Base-by-base conservation (phyloP, 2,113 vertebrate species). In the Suricata suricatta region DNA sequence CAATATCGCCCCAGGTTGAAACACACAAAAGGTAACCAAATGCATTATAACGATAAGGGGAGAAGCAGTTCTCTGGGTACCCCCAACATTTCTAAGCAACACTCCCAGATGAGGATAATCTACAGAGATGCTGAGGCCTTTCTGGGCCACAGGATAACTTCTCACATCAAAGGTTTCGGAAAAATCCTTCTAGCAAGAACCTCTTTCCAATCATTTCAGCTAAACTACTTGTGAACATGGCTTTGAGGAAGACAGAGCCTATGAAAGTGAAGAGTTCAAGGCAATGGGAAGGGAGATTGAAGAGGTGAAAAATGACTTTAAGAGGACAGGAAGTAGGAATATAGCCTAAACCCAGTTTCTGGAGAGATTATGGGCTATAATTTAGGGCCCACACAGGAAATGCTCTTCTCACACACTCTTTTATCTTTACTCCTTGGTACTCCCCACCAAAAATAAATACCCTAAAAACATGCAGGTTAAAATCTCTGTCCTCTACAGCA, bases 401-500 rank as follows among this genome's bases (percentile, higher is more conserved):
- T 41, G 3, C 12, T 47, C 57, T 81, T 88, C 9, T 41, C 66
- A 84, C 7, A 88, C 41, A 92, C 3, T n/a, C 38, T 84, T 80
- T 84, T 76, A 71, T 90, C 69, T 84, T 90, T 90, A 88, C 2
- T 81, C 16, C 12, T 83, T 86, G 31, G 2, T 63, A 69, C 3
- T 21, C 6, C 66, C 63, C 71, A 95, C 54, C 79, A 95, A 92
- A 95, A 89, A 81, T 80, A 91, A 96, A 84, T 27, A 95, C 50
- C 85, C 54, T 77, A 3, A 93, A 2, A 94, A 94, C 97, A 95
- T 97, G 98, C 94, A 97, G 91, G 95, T 98, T 98, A 97, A 95
- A 76, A 54, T 64, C 19, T 88, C 71, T 76, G 35, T 93, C 80
- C 15, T 93, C 63, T 57, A 76, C 3, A 7, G 5, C 64, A 3